Percentiles rank a stretch among this genome's conserved stretches.
Conservation (phyloP, 1,140 invertebrate genomes). For the Hermatobates lingyangjiaoensis region DNA sequence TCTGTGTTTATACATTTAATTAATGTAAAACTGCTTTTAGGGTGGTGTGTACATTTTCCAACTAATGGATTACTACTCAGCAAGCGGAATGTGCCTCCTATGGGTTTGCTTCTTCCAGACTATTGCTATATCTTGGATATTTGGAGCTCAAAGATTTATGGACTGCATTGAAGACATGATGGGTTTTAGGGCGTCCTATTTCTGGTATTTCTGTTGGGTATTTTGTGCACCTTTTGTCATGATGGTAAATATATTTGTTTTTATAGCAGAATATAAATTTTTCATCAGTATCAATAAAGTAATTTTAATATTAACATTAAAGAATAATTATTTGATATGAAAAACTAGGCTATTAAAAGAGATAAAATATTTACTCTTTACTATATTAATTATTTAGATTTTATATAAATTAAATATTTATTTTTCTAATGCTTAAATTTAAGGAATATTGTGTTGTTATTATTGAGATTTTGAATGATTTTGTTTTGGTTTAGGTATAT, state of each 20-base stretch:
- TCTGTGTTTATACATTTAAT: too few species aligned
- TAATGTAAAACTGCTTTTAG: too few species aligned
- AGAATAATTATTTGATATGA: neutral
- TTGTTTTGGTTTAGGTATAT: too few species aligned
- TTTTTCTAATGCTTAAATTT: too few species aligned
- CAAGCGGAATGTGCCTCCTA: constrained; percentile 42
- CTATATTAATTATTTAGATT: too few species aligned
- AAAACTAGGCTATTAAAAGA: neutral
- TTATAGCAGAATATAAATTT: too few species aligned
- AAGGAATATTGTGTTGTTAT: too few species aligned
- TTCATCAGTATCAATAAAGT: neutral
- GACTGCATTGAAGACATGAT: constrained; percentile 51
- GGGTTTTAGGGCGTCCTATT: constrained; percentile 33
- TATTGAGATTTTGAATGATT: too few species aligned
- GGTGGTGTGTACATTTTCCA: constrained; percentile 53
- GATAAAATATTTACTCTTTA: too few species aligned
- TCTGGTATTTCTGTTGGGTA: constrained; percentile 42
- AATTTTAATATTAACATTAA: neutral
- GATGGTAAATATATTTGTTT: constrained; percentile 28
- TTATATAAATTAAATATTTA: too few species aligned
- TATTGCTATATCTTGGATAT: constrained; percentile 44
- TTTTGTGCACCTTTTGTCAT: constrained; percentile 38
- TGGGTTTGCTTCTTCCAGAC: constrained; percentile 47
- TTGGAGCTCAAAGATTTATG: constrained; percentile 34
- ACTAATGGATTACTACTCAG: constrained; percentile 51